phyloP scores from a whole-genome alignment of 2,797 vertebrate genomes.

The Clarias laeviceps region DNA sequence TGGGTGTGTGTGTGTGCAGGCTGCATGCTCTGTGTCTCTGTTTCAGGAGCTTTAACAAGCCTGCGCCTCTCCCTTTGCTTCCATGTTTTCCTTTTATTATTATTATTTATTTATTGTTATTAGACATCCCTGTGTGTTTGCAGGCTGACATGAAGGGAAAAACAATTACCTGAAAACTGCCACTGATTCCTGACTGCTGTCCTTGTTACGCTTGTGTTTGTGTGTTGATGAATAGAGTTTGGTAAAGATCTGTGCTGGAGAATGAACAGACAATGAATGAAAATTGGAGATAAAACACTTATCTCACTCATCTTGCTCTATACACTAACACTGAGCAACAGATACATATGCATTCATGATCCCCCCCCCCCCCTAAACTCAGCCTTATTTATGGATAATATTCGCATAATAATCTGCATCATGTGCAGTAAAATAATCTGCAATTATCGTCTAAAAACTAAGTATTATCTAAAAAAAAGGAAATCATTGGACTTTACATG shows the following conservation, averaged over 20 bases:
- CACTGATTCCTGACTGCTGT: not conserved
- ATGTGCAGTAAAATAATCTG: not conserved
- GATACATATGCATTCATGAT: not conserved
- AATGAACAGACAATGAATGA: conserved; percentile 39
- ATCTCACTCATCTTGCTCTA: not conserved
- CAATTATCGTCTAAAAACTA: not conserved
- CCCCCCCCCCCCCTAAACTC: too few species aligned
- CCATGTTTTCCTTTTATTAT: conserved; percentile 59
- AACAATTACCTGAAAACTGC: not conserved
- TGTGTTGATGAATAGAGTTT: conserved; percentile 1
- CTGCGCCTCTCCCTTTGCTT: conserved; percentile 69
- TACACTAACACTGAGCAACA: not conserved
- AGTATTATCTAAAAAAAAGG: not conserved
- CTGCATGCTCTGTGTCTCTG: conserved; percentile 65
- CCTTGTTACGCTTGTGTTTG: not conserved
- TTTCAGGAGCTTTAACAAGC: conserved; percentile 61
- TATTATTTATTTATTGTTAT: conserved; percentile 53
- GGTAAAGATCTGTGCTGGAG: not conserved
- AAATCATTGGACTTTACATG: not conserved
- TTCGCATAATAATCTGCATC: too few species aligned
- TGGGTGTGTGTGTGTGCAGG: conserved; percentile 65
- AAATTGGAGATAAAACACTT: not conserved
- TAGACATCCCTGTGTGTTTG: not conserved
- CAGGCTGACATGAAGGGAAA: not conserved
- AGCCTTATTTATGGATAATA: not conserved